Base-by-base conservation (phyloP, 2,113 vertebrate genomes). In the Pelvicachromis taeniatus region DNA sequence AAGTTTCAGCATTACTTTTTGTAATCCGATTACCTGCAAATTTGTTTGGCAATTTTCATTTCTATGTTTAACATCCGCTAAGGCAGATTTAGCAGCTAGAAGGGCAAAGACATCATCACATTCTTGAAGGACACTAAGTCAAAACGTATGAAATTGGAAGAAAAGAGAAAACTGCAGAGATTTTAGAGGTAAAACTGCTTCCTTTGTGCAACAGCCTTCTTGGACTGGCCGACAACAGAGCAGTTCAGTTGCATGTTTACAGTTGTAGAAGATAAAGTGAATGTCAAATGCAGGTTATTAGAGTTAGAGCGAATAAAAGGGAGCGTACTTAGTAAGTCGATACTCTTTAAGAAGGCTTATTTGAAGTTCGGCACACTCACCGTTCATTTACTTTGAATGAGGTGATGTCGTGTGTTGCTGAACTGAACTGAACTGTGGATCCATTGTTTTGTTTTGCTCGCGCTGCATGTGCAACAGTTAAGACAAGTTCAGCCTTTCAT, bases 1-100 rank as follows among this genome's bases (percentile, higher is more conserved):
- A 83, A 40, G 21, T 12, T 45, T 52, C 68, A 21, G 54, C 4
- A 77, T 73, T 31, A 14, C 54, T 61, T 52, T 82, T 9, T 45
- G 4, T 21, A 3, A n/a, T 26, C 50, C 59, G 19, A 77, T 17
- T 6, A 23, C 38, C 14, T 61, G 78, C 4, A 78, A 7, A 45
- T 26, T 70, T 26, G 21, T 68, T 45, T 23, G 12, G 1, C 26
- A 0, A 68, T 68, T 68, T 23, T 9, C 9, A 45, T 45, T 45
- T 26, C 1, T 45, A 26, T 70, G 8, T 26, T 17, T 26, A 70
- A 40, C 7, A 40, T 8, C 33, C 61, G 40, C 3, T 5, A 21
- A 21, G 6, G n/a, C 35, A 40, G 19, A 33, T 65, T 65, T 40
- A 21, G 19, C 35, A 38, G 19, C 2, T 35, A 40, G 61, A 0